Conservation (phyloP, 2,888 invertebrate species). For the Acrocera orbiculus region DNA sequence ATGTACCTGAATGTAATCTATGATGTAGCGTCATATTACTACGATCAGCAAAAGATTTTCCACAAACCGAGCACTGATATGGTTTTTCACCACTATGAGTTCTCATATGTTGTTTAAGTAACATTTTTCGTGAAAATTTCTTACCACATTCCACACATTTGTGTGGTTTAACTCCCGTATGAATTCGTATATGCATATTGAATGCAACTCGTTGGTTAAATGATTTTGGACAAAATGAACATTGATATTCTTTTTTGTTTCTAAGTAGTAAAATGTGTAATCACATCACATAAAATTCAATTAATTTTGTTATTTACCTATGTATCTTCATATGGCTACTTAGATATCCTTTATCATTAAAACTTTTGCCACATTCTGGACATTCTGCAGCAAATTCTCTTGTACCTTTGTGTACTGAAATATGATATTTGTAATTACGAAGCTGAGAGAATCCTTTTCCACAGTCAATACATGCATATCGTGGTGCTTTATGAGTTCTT, state of each 20-base stretch:
- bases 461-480: conserved; percentile 57
- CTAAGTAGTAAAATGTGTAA: conserved; percentile 24
- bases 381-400: conserved; percentile 56
- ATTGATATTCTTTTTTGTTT: conserved; percentile 65
- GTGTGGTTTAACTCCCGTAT: conserved; percentile 65
- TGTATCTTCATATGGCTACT: conserved; percentile 79
- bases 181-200: conserved; percentile 72
- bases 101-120: conserved; percentile 63
- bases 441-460: conserved; percentile 68
- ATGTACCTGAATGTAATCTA: conserved; percentile 50
- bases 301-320: conserved; percentile 30
- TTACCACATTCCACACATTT: conserved; percentile 60
- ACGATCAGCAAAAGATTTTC: conserved; percentile 66
- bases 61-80: conserved; percentile 61
- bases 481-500: conserved; percentile 29
- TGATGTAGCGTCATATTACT: conserved; percentile 74
- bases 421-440: conserved; percentile 68
- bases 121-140: conserved; percentile 69
- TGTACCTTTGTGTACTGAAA: conserved; percentile 65
- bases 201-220: conserved; percentile 76
- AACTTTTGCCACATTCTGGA: conserved; percentile 62
- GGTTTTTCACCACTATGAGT: conserved; percentile 68
- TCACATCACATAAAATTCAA: too few relatives aligned
- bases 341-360: conserved; percentile 67
- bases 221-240: conserved; percentile 62